phyloP scores from a whole-genome alignment of 2,113 vertebrate species.

The Sinocyclocheilus anophthalmus region DNA sequence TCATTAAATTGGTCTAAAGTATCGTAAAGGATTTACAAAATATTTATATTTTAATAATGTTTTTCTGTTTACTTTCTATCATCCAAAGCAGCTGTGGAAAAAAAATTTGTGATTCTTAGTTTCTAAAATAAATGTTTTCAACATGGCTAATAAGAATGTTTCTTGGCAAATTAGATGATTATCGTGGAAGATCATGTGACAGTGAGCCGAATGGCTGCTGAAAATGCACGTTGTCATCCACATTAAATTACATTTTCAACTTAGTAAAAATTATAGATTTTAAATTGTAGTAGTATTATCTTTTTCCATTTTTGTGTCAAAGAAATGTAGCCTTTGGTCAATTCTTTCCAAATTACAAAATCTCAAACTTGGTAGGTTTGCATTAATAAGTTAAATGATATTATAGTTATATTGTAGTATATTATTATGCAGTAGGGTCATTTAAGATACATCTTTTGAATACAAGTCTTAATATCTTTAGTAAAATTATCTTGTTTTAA shows the following conservation, averaged over 20 bases:
- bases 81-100: too few species aligned
- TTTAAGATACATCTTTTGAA: not conserved
- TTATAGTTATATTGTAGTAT: not conserved
- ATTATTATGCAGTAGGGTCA: not conserved
- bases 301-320: not conserved
- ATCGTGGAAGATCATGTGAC: not conserved
- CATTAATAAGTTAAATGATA: not conserved
- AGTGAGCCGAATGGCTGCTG: not conserved
- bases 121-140: too few species aligned
- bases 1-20: too few species aligned
- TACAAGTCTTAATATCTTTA: not conserved
- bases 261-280: not conserved
- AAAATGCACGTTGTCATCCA: not conserved
- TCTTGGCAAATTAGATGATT: not conserved
- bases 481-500: not conserved
- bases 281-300: not conserved
- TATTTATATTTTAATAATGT: too few species aligned
- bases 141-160: not conserved
- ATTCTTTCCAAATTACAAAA: too few species aligned
- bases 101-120: too few species aligned
- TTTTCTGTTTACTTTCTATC: too few species aligned
- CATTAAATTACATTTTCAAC: not conserved
- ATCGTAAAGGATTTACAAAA: too few species aligned
- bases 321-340: not conserved
- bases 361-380: not conserved